Conservation (phyloP, 2,888 invertebrate genomes). For the Synanthedon andrenaeformis region DNA sequence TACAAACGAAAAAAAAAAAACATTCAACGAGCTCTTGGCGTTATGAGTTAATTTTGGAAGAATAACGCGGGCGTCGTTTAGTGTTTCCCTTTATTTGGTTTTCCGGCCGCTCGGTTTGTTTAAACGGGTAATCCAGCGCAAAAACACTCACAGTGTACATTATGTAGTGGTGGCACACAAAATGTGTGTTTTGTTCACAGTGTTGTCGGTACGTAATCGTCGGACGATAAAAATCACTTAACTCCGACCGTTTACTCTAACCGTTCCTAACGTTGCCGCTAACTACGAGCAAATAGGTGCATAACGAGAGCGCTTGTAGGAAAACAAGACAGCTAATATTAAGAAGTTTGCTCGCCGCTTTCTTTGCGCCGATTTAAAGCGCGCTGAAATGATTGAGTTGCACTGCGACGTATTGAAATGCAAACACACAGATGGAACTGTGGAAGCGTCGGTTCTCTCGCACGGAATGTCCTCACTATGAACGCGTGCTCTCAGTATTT, state of each 20-base stretch:
- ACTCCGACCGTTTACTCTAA: constrained; percentile 24
- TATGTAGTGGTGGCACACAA: constrained; percentile 45
- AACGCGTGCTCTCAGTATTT: constrained; percentile 29
- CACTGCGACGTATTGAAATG: background rate
- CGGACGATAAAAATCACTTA: constrained; percentile 61
- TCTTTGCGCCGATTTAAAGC: background rate
- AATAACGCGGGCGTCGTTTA: constrained; percentile 60
- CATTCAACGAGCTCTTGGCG: constrained; percentile 54
- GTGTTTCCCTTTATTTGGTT: constrained; percentile 63
- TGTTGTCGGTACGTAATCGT: constrained; percentile 50
- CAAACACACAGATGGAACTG: background rate
- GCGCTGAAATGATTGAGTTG: background rate
- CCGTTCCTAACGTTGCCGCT: constrained; percentile 37
- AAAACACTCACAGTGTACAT: constrained; percentile 47
- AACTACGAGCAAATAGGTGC: constrained; percentile 18
- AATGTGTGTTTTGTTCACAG: constrained; percentile 42
- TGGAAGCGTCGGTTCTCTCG: background rate
- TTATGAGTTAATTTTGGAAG: constrained; percentile 70
- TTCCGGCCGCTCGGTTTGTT: constrained; percentile 58
- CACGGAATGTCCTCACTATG: background rate
- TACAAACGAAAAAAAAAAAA: constrained; percentile 57
- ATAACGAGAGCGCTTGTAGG: background rate
- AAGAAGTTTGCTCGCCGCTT: background rate
- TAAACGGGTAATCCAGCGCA: constrained; percentile 61
- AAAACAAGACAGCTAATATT: background rate